Percentiles rank a stretch among this genome's conserved stretches.
phyloP scores from a whole-genome alignment of 2,888 invertebrate genomes.

The Alcis repandata region DNA sequence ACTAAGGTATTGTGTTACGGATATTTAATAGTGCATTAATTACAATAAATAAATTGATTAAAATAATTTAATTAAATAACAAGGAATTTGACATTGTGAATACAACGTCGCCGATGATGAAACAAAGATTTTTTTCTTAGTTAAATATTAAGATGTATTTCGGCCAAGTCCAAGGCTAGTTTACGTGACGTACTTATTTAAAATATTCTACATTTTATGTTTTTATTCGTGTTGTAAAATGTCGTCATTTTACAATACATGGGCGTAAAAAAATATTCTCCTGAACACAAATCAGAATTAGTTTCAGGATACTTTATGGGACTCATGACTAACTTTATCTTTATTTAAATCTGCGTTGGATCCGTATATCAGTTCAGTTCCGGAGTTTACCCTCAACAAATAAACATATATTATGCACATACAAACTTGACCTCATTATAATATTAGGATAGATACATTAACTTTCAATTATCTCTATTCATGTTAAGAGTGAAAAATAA shows the following conservation, averaged over 20 bases:
- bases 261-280: neutral
- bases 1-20: constrained; percentile 26
- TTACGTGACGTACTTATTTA: constrained; percentile 7
- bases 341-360: too few species aligned
- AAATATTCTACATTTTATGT: neutral
- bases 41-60: constrained; percentile 37
- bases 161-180: constrained; percentile 46
- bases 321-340: too few species aligned
- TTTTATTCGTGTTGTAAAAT: neutral
- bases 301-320: neutral
- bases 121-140: constrained; percentile 33
- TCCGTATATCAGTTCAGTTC: too few species aligned
- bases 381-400: too few species aligned
- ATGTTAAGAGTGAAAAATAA: too few species aligned
- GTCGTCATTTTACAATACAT: too few species aligned
- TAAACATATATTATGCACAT: too few species aligned
- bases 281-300: neutral
- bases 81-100: constrained; percentile 44
- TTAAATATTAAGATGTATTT: constrained; percentile 37
- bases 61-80: constrained; percentile 36
- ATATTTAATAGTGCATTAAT: constrained; percentile 37
- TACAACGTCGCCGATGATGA: constrained; percentile 40
- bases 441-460: too few species aligned
- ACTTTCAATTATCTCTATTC: too few species aligned
- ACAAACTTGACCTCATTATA: too few species aligned